Evolutionary conservation across 2,888 invertebrate species (phyloP).

Genomic region (Ichneumoninae sp.): DNA sequence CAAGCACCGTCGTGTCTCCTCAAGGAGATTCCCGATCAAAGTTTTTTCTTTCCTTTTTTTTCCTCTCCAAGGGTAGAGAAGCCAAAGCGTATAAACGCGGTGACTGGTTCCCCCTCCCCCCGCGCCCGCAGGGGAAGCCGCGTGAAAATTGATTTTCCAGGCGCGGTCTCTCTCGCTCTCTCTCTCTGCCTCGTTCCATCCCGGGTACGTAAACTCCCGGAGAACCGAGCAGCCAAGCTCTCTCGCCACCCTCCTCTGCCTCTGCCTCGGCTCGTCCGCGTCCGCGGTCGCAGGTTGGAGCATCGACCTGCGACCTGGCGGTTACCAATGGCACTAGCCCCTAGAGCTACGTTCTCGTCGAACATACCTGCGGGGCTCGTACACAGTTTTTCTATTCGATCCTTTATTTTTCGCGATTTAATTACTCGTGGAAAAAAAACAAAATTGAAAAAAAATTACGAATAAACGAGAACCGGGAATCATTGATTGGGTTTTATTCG

Average conservation of each 20-base stretch:
- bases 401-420: neutral
- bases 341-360: slow-evolving; percentile 51
- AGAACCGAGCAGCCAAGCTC: slow-evolving; percentile 60
- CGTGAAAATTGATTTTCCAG: slow-evolving; percentile 73
- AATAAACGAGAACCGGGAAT: slow-evolving; percentile 14
- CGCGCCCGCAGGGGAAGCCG: slow-evolving; percentile 62
- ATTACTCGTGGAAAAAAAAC: neutral
- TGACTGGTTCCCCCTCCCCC: slow-evolving; percentile 21
- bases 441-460: neutral
- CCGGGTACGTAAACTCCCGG: slow-evolving; percentile 67
- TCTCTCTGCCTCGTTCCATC: slow-evolving; percentile 50
- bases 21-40: slow-evolving; percentile 57
- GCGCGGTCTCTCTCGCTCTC: slow-evolving; percentile 68
- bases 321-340: slow-evolving; percentile 65
- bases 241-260: slow-evolving; percentile 35
- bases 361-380: slow-evolving; percentile 17
- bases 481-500: slow-evolving; percentile 7
- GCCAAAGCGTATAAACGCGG: slow-evolving; percentile 51
- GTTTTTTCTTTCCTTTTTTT: slow-evolving; percentile 30
- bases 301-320: slow-evolving; percentile 72
- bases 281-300: slow-evolving; percentile 69
- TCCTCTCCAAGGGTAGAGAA: slow-evolving; percentile 33
- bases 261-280: slow-evolving; percentile 7
- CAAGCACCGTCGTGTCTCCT: slow-evolving; percentile 35
- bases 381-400: neutral